Evolutionary conservation across 2,113 vertebrate species (phyloP).

Genomic region (Tretioscincus oriximinensis): DNA sequence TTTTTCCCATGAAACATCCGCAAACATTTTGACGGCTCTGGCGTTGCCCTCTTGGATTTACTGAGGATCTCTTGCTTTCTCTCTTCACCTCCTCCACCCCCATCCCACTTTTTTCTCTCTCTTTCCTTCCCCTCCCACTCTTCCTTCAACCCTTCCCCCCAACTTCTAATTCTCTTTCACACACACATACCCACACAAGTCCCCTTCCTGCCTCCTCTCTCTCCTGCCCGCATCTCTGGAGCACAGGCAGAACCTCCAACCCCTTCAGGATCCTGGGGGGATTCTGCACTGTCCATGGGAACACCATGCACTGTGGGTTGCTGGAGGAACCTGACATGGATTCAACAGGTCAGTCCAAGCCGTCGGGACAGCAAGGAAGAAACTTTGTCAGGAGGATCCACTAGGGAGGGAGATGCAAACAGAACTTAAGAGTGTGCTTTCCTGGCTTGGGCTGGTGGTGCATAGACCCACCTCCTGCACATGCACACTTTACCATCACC

Average conservation of each 20-base stretch:
- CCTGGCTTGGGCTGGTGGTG: neutral
- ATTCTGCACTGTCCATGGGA: constrained; percentile 90
- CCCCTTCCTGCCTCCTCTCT: constrained; percentile 45
- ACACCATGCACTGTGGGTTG: constrained; percentile 99
- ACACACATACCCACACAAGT: neutral
- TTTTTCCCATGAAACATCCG: constrained; percentile 99
- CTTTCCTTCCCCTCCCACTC: constrained; percentile 13
- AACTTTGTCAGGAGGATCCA: neutral
- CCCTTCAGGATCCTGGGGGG: constrained; percentile 79
- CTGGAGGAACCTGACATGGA: constrained; percentile 99
- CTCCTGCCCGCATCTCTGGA: constrained; percentile 60
- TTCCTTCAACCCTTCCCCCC: neutral
- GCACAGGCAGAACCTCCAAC: constrained; percentile 66
- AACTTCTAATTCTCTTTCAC: neutral
- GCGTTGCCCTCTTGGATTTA: constrained; percentile 94
- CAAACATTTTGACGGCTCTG: constrained; percentile 99
- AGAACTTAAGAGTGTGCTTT: too few species aligned
- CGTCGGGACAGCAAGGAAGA: neutral
- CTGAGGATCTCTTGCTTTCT: constrained; percentile 82
- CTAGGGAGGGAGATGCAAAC: neutral
- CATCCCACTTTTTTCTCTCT: constrained; percentile 24
- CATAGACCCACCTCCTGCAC: neutral
- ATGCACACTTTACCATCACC: too few species aligned
- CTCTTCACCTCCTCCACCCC: constrained; percentile 38
- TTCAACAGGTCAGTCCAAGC: constrained; percentile 94